A percentile compares a stretch with the other conserved stretches of the same genome.
Conservation (phyloP, 2,113 vertebrate species). For the Silurus glanis region DNA sequence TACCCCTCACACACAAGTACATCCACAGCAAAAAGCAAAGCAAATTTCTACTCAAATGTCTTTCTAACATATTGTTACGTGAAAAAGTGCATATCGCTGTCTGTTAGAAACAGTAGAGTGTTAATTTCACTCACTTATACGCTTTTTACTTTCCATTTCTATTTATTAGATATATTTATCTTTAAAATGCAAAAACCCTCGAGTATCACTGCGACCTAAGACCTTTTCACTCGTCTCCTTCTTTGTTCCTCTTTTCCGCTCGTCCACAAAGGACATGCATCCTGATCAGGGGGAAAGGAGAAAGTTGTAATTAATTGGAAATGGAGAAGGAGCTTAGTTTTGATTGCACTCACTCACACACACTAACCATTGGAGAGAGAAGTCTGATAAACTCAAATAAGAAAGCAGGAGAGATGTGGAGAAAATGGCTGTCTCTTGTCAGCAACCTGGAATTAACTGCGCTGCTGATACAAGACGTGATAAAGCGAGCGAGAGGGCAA, state of each 20-base stretch:
- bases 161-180: no score
- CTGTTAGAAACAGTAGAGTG: no score
- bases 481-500: slow-evolving; percentile 35
- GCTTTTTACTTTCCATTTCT: neutral
- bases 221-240: slow-evolving; percentile 56
- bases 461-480: slow-evolving; percentile 37
- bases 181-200: slow-evolving; percentile 8
- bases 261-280: neutral
- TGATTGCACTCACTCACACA: slow-evolving; percentile 62
- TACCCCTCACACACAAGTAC: neutral
- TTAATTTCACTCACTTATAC: neutral
- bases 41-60: no score
- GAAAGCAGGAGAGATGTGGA: slow-evolving; percentile 47
- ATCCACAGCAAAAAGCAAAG: neutral
- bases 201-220: slow-evolving; percentile 50
- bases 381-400: slow-evolving; percentile 78
- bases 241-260: slow-evolving; percentile 41
- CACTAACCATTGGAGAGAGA: slow-evolving; percentile 44
- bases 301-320: slow-evolving; percentile 86
- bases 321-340: slow-evolving; percentile 78
- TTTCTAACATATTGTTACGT: no score
- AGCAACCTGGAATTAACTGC: slow-evolving; percentile 55
- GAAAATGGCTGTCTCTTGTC: slow-evolving; percentile 61
- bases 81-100: no score
- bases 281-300: slow-evolving; percentile 33